phyloP scores from a whole-genome alignment of 2,113 vertebrate genomes.

The Seriola aureovittata region DNA sequence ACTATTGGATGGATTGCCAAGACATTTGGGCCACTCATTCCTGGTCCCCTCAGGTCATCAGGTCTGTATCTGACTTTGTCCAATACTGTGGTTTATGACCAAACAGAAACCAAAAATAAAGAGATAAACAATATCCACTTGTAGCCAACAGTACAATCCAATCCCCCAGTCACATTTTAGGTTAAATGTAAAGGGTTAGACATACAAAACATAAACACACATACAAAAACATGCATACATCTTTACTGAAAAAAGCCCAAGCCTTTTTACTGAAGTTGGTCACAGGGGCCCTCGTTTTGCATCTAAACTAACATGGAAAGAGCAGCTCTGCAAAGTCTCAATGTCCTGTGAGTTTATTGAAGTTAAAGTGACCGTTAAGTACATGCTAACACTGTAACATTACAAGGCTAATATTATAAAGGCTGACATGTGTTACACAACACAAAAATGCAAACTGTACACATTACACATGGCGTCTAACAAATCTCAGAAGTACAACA shows the following conservation, averaged over 20 bases:
- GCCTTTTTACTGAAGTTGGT: not conserved
- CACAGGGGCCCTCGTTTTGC: not conserved
- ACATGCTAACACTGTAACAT: not conserved
- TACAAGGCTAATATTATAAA: not conserved
- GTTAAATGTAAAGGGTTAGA: too few species aligned
- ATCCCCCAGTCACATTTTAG: too few species aligned
- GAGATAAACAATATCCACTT: not conserved
- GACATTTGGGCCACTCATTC: not conserved
- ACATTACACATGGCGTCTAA: not conserved
- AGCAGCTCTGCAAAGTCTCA: not conserved
- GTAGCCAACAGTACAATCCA: too few species aligned
- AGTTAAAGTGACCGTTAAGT: not conserved
- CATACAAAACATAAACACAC: too few species aligned
- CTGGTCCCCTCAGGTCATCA: not conserved
- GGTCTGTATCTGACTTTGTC: not conserved
- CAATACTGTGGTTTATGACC: too few species aligned
- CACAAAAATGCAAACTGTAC: not conserved
- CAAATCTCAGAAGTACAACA: conserved; percentile 1
- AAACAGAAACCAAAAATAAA: not conserved
- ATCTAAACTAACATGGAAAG: not conserved
- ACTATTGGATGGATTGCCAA: not conserved
- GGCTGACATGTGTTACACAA: not conserved
- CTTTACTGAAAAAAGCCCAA: too few species aligned
- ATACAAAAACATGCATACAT: too few species aligned
- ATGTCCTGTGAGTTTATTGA: not conserved